Percentiles rank a stretch among this genome's conserved stretches.
These are phyloP conservation scores for Microplitis demolitor DNA, from an alignment of 1,140 invertebrate genomes.

Conservation along the genomic window DNA sequence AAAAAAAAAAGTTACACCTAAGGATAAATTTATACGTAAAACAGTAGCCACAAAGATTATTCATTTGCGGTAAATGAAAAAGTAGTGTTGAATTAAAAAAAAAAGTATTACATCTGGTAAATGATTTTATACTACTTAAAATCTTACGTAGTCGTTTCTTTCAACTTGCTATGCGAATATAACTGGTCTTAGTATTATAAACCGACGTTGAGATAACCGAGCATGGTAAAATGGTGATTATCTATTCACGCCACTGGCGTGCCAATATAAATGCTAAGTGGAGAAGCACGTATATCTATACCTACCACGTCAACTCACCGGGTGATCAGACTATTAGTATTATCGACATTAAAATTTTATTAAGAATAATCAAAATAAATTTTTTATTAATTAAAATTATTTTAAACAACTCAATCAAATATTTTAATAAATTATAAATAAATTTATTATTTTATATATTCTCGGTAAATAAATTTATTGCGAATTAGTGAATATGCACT, in stretches of 20 bases:
- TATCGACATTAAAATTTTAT: background rate
- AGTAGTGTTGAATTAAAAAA: background rate
- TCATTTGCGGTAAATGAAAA: background rate
- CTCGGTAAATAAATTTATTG: too few species aligned
- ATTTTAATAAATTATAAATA: too few species aligned
- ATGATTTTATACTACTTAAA: background rate
- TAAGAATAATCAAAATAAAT: background rate
- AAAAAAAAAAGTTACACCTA: too few species aligned
- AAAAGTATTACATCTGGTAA: background rate
- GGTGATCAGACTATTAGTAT: slow-evolving; percentile 5
- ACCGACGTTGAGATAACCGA: slow-evolving; percentile 25
- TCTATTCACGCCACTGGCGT: slow-evolving; percentile 36
- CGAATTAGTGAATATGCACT: too few species aligned
- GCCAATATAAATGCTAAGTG: slow-evolving; percentile 38
- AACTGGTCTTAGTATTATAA: slow-evolving; percentile 18
- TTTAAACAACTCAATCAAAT: background rate
- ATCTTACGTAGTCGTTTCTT: background rate
- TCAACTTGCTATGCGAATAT: slow-evolving; percentile 3
- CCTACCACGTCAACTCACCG: slow-evolving; percentile 23
- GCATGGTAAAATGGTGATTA: slow-evolving; percentile 33
- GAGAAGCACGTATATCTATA: slow-evolving; percentile 17
- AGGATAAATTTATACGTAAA: background rate
- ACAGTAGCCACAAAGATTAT: background rate
- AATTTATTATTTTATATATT: too few species aligned
- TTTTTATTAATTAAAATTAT: background rate